Evolutionary conservation across 2,113 vertebrate species (phyloP).

Genomic region (Mus pahari): DNA sequence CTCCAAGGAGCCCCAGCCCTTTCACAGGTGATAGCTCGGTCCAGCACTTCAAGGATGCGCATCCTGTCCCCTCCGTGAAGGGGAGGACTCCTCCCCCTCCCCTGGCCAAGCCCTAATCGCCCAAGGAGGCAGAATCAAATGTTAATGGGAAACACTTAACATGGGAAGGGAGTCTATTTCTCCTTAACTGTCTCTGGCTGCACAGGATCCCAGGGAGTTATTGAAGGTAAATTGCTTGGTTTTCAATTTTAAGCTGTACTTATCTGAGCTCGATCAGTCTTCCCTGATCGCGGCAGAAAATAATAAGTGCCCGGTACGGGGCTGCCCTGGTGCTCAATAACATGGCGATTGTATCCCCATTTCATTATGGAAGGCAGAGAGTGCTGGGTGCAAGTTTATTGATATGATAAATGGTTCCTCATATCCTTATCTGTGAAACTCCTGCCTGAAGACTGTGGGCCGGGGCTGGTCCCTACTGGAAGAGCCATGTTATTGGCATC

Average conservation of each 20-base stretch:
- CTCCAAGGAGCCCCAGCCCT: not conserved
- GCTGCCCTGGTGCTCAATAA: conserved; percentile 57
- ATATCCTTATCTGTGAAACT: accelerated
- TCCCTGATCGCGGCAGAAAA: conserved; percentile 50
- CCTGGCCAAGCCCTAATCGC: conserved; percentile 49
- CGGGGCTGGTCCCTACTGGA: not conserved
- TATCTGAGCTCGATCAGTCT: conserved; percentile 77
- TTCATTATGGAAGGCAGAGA: conserved; percentile 42
- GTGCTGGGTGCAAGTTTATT: accelerated
- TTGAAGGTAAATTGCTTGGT: conserved; percentile 82
- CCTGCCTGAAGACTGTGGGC: not conserved
- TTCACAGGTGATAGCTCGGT: not conserved
- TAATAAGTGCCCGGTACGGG: conserved; percentile 28
- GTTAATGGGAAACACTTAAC: conserved; percentile 70
- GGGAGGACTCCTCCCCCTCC: not conserved
- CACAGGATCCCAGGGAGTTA: conserved; percentile 73
- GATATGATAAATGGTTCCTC: accelerated
- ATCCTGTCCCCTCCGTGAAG: not conserved
- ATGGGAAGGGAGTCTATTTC: conserved; percentile 66
- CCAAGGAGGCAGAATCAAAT: conserved; percentile 49
- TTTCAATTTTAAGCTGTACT: conserved; percentile 83
- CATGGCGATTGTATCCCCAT: not conserved
- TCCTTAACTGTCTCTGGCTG: conserved; percentile 77
- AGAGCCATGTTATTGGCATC: not conserved
- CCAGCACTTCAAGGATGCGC: not conserved